phyloP scores from a whole-genome alignment of 2,113 vertebrate species.

The Eonycteris spelaea region DNA sequence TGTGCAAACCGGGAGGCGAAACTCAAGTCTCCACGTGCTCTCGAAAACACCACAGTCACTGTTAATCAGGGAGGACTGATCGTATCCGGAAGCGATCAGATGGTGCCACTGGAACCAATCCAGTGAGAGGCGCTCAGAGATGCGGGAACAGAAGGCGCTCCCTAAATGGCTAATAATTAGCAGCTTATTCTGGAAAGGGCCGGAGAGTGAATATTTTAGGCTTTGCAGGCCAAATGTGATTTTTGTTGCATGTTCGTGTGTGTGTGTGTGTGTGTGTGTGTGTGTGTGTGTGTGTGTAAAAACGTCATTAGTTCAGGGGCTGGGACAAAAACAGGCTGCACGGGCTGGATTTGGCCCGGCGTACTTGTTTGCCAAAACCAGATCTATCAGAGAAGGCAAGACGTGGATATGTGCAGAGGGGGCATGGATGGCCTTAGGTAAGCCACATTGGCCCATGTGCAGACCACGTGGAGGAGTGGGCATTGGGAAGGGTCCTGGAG shows the following conservation, averaged over 20 bases:
- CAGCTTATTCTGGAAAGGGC: neutral
- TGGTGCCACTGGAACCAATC: neutral
- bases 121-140: neutral
- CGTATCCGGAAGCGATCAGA: neutral
- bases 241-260: neutral
- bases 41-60: neutral
- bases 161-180: neutral
- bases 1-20: neutral
- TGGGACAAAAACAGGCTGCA: neutral
- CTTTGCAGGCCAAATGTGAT: neutral
- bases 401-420: neutral
- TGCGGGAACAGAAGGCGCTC: neutral
- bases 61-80: neutral
- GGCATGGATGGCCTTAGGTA: neutral
- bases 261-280: neutral
- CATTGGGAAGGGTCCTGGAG: accelerated
- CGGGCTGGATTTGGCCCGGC: neutral
- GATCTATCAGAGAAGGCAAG: neutral
- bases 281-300: neutral
- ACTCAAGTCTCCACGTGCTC: neutral
- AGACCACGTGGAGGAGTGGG: neutral
- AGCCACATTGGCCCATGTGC: neutral
- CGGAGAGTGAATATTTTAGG: neutral
- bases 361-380: neutral
- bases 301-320: neutral